Percentiles rank a stretch among this genome's conserved stretches.
Evolutionary conservation across 64 coral and sea anemone genomes (phyloP).

Genomic region (Porites lutea): DNA sequence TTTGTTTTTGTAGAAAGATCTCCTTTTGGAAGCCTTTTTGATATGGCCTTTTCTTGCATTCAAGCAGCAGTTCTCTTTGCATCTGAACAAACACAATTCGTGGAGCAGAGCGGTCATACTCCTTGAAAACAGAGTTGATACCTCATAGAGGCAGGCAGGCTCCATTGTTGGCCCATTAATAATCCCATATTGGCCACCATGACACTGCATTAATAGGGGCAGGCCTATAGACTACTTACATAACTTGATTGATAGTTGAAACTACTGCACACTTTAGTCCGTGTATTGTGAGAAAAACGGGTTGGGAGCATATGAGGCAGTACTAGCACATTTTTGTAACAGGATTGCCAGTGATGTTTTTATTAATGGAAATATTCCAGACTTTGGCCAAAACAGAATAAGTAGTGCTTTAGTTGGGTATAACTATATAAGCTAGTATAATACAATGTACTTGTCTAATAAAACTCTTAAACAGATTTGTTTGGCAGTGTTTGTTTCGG

Average conservation of each 20-base stretch:
- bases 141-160: no score
- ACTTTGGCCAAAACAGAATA: neutral
- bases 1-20: no score
- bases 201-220: neutral
- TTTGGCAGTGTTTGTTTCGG: neutral
- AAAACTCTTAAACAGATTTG: neutral
- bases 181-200: neutral
- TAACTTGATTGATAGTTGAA: conserved; percentile 1
- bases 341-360: conserved; percentile 19
- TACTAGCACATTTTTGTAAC: neutral
- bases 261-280: neutral
- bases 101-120: no score
- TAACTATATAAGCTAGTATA: neutral
- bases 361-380: conserved; percentile 14
- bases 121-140: no score
- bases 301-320: neutral
- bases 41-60: no score
- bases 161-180: neutral
- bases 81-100: no score
- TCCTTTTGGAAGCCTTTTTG: no score
- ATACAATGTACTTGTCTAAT: conserved; percentile 8
- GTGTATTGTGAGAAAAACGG: neutral
- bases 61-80: no score
- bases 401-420: neutral
- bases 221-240: neutral